Evolutionary conservation across 2,888 invertebrate genomes (phyloP), one percentile per base, ranked within the genome.

Genomic region (Thereva unica): DNA sequence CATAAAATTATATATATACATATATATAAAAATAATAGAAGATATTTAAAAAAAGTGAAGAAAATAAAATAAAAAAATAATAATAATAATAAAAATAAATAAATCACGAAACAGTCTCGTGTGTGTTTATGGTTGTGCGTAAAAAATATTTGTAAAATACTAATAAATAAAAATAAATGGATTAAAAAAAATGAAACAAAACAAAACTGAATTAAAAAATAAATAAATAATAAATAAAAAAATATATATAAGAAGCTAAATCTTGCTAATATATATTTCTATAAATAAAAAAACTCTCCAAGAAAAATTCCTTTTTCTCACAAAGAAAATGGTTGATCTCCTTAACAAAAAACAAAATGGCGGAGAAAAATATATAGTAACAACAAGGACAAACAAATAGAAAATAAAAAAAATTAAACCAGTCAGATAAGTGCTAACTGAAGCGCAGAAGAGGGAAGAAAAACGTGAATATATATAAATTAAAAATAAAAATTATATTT

Each of bases 61-160:
- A 23, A 23, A 23, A 23, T 23, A 23, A 23, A n/a, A 40, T 6
- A 41, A 5, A 23, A 23, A 55, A 23, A 23, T 2, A 23, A 23
- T 23, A 23, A 23, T 23, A 47, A 47, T 5, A n/a, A 40, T 6
- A 41, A 5, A 23, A 23, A 55, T 34, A 56, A 34, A 44, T 23
- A 23, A 56, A 56, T 61, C 61, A 61, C 61, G 61, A 61, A 61
- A 50, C 49, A 55, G 7, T 40, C 34, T 61, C 61, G 61, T 61
- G 61, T 50, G 61, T 61, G 61, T 61, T 61, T 61, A 61, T 61
- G 61, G 61, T 61, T 61, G 61, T 61, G 61, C 61, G 50, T 61
- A 59, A 56, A 41, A 56, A 42, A 35, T 45, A 57, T 57, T 44
- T 57, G 57, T 57, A 57, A 45, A 57, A 57, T 57, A 35, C n/a